phyloP scores from a whole-genome alignment of 2,888 invertebrate genomes.

The Drosophila cognata region DNA sequence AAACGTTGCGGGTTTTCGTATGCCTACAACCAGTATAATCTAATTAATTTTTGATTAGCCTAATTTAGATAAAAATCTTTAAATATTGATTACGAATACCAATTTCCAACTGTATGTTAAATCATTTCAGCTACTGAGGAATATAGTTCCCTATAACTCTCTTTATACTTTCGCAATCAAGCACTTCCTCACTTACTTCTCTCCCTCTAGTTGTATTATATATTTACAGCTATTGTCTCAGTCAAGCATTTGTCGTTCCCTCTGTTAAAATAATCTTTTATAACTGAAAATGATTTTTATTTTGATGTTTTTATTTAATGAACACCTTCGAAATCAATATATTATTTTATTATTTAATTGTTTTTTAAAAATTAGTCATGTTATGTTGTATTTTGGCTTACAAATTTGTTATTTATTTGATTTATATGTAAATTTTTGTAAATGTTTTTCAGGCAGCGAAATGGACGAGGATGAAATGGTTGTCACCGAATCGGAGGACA shows the following conservation, averaged over 20 bases:
- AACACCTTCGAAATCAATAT: not conserved
- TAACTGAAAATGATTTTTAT: not conserved
- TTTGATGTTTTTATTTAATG: not conserved
- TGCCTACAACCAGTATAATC: not conserved
- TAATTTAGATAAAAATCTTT: not conserved
- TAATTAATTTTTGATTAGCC: not conserved
- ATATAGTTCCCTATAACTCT: not conserved
- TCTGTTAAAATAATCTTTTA: not conserved
- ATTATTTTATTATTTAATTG: not conserved
- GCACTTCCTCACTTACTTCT: too few relatives aligned
- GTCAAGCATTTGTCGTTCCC: not conserved
- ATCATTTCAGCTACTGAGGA: not conserved
- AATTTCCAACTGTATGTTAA: not conserved
- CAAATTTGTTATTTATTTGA: not conserved
- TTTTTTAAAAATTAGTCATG: not conserved
- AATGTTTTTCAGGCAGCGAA: slow-evolving; percentile 87
- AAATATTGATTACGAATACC: not conserved
- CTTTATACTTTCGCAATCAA: not conserved
- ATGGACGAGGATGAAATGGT: slow-evolving; percentile 90
- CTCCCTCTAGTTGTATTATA: not conserved
- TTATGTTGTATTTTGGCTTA: not conserved
- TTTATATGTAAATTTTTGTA: not conserved
- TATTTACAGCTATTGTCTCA: not conserved
- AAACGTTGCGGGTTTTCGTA: not conserved
- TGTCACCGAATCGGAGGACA: slow-evolving; percentile 91